Evolutionary conservation across 2,888 invertebrate genomes (phyloP).

Genomic region (Anarsia innoxiella): DNA sequence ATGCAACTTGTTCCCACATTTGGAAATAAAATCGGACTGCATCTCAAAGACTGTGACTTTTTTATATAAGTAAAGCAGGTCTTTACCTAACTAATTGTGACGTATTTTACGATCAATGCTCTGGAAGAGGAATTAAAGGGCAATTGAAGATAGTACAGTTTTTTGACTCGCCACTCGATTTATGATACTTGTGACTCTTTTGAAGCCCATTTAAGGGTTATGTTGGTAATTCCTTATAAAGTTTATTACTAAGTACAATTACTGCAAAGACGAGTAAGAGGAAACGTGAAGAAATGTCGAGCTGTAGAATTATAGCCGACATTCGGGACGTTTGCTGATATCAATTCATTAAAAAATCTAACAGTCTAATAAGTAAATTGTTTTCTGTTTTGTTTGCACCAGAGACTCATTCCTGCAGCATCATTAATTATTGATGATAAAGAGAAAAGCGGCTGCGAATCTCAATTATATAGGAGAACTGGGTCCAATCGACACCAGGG

Average conservation of each 20-base stretch:
- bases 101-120: slow-evolving; percentile 58
- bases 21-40: slow-evolving; percentile 44
- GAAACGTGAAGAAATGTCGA: slow-evolving; percentile 30
- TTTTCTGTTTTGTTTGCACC: slow-evolving; percentile 15
- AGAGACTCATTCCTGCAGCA: slow-evolving; percentile 19
- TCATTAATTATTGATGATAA: slow-evolving; percentile 57
- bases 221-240: slow-evolving; percentile 32
- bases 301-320: too few relatives aligned
- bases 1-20: slow-evolving; percentile 40
- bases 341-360: too few relatives aligned
- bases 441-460: slow-evolving; percentile 30
- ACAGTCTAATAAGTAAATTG: too few relatives aligned
- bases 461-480: slow-evolving; percentile 20
- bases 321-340: too few relatives aligned
- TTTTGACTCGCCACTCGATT: slow-evolving; percentile 53
- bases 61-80: slow-evolving; percentile 49
- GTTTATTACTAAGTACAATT: slow-evolving; percentile 35
- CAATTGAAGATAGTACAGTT: slow-evolving; percentile 55
- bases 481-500: slow-evolving; percentile 49
- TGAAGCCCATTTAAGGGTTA: slow-evolving; percentile 46
- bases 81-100: slow-evolving; percentile 65
- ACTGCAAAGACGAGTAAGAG: slow-evolving; percentile 27
- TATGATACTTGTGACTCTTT: slow-evolving; percentile 48
- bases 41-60: slow-evolving; percentile 34
- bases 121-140: slow-evolving; percentile 48